Conservation (phyloP, 2,113 vertebrate species). For the Perca flavescens region DNA sequence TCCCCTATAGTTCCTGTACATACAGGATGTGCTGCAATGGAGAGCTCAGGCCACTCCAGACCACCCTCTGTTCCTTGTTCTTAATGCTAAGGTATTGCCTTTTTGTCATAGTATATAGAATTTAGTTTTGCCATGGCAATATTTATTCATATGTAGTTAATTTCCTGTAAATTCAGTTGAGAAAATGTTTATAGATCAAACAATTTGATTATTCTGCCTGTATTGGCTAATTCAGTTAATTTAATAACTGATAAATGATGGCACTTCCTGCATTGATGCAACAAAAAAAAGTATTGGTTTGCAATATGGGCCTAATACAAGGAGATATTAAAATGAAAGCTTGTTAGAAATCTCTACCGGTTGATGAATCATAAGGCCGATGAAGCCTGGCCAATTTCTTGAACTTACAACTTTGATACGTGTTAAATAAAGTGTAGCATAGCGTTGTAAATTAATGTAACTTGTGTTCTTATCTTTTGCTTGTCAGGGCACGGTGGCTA, state of each 20-base stretch:
- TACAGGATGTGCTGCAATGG: constrained; percentile 96
- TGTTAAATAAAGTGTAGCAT: background rate
- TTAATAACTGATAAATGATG: background rate
- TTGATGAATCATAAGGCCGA: background rate
- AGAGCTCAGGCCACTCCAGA: constrained; percentile 95
- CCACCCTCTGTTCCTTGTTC: constrained; percentile 92
- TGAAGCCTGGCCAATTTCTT: background rate
- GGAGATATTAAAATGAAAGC: background rate
- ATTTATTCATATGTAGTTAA: background rate
- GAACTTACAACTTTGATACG: background rate
- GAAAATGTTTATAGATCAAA: background rate
- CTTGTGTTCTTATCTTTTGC: constrained; percentile 9
- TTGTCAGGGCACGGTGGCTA: constrained; percentile 90
- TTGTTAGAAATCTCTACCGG: background rate
- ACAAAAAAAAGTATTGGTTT: too few relatives aligned
- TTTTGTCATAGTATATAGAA: background rate
- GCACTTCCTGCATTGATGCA: background rate
- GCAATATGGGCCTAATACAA: background rate
- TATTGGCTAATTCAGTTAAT: background rate
- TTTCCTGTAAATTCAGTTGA: background rate
- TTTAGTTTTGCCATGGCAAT: background rate
- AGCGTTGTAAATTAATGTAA: background rate
- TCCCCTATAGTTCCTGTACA: constrained; percentile 90
- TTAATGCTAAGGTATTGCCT: constrained; percentile 92
- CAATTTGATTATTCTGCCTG: background rate